These are phyloP conservation scores for Piaya cayana DNA, from an alignment of 2,113 vertebrate species.

Conservation along the genomic window DNA sequence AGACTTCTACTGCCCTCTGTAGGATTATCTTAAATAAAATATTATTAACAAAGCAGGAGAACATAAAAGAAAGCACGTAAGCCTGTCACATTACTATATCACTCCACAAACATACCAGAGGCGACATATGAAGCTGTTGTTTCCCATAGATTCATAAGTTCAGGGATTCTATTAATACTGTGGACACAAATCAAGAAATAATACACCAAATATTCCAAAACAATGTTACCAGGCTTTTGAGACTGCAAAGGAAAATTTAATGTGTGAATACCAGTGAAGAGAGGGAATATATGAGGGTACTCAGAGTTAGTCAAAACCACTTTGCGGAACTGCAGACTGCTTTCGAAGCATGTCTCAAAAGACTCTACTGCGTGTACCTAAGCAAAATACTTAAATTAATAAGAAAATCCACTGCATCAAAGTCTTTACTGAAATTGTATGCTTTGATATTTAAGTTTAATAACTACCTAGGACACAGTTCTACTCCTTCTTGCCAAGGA, in stretches of 20 bases:
- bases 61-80: neutral
- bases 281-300: too few relatives aligned
- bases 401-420: neutral
- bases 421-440: neutral
- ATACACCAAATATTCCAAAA: neutral
- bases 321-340: neutral
- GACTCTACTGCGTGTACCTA: neutral
- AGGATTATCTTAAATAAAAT: slow-evolving; percentile 22
- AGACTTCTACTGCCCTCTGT: slow-evolving; percentile 61
- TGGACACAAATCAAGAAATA: neutral
- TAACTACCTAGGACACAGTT: neutral
- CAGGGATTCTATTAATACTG: neutral
- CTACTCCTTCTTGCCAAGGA: neutral
- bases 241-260: neutral
- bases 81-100: neutral
- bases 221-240: neutral
- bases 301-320: neutral
- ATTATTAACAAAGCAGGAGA: neutral
- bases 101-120: neutral
- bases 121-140: neutral
- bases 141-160: neutral
- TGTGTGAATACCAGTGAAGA: neutral
- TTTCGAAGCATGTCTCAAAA: neutral
- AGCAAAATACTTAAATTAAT: neutral
- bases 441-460: neutral